Evolutionary conservation across 2,797 vertebrate genomes (phyloP).

Genomic region (Sebastolobus altivelis): DNA sequence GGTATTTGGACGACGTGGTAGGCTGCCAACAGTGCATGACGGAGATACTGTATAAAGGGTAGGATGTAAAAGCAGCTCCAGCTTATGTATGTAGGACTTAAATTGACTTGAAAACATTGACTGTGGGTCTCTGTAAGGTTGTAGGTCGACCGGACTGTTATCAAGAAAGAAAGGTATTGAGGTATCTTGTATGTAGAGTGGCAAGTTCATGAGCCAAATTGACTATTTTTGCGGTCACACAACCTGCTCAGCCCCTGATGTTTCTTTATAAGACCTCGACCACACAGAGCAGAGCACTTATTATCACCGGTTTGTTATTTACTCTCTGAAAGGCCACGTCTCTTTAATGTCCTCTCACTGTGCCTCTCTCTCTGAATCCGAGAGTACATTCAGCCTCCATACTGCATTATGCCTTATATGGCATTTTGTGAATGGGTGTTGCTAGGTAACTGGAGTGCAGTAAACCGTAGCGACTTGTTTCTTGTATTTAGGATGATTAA

Average conservation of each 20-base stretch:
- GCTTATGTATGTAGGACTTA: neutral
- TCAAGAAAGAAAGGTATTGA: neutral
- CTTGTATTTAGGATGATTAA: conserved; percentile 66
- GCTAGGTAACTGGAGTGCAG: conserved; percentile 80
- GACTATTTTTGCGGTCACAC: neutral
- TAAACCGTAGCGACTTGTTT: conserved; percentile 66
- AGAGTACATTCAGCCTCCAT: conserved; percentile 51
- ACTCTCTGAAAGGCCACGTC: conserved; percentile 19
- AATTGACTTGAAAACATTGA: neutral
- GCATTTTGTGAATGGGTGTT: conserved; percentile 82
- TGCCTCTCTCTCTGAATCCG: conserved; percentile 25
- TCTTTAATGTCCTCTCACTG: conserved; percentile 30
- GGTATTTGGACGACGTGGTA: conserved; percentile 5
- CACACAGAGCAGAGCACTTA: neutral
- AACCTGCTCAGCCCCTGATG: neutral
- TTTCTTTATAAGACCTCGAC: neutral
- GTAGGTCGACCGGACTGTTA: neutral
- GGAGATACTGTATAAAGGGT: neutral
- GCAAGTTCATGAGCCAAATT: neutral
- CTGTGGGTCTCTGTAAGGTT: neutral
- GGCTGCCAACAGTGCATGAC: neutral
- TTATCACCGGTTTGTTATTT: conserved; percentile 26
- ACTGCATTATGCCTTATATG: conserved; percentile 65
- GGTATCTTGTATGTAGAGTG: neutral
- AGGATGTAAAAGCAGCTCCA: neutral